Conservation (phyloP, 1,140 invertebrate genomes). For the Halotydeus destructor region DNA sequence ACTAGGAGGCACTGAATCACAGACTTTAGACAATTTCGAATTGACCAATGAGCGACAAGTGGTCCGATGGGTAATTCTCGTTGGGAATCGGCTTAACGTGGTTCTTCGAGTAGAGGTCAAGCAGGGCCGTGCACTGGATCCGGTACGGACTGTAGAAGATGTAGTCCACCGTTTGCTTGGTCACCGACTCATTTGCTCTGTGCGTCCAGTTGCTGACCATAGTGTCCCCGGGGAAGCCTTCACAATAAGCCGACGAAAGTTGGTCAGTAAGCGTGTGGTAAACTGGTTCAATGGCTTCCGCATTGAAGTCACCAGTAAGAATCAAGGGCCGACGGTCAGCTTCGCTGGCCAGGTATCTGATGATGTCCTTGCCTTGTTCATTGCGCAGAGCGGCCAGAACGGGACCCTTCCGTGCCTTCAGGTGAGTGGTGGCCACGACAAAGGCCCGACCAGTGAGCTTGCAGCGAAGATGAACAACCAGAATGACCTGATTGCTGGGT, state of each 20-base stretch:
- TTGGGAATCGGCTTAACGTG: slow-evolving; percentile 26
- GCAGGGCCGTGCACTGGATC: slow-evolving; percentile 34
- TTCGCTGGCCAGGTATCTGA: slow-evolving; percentile 35
- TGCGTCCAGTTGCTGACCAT: slow-evolving; percentile 58
- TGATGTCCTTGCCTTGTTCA: slow-evolving; percentile 48
- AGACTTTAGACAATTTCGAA: slow-evolving; percentile 24
- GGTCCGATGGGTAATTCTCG: slow-evolving; percentile 49
- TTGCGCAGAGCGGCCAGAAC: slow-evolving; percentile 43
- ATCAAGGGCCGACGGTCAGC: slow-evolving; percentile 32
- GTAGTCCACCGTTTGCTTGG: slow-evolving; percentile 55
- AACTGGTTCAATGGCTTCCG: slow-evolving; percentile 46
- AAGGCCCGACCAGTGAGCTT: slow-evolving; percentile 34
- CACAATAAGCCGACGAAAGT: slow-evolving; percentile 15
- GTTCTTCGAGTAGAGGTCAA: slow-evolving; percentile 28
- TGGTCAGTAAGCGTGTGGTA: slow-evolving; percentile 34
- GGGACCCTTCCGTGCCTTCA: slow-evolving; percentile 49
- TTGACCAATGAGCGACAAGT: slow-evolving; percentile 51
- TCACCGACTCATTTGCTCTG: slow-evolving; percentile 35
- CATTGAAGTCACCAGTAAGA: slow-evolving; percentile 56
- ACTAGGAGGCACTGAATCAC: too few species aligned
- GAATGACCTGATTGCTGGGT: slow-evolving; percentile 41
- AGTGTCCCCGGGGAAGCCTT: slow-evolving; percentile 26
- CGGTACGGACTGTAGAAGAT: slow-evolving; percentile 41
- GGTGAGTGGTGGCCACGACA: slow-evolving; percentile 47
- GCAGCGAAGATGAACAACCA: slow-evolving; percentile 24